Evolutionary conservation across 2,888 invertebrate species (phyloP), one percentile per base, ranked within the genome.

Genomic region (Ectemnius cavifrons): DNA sequence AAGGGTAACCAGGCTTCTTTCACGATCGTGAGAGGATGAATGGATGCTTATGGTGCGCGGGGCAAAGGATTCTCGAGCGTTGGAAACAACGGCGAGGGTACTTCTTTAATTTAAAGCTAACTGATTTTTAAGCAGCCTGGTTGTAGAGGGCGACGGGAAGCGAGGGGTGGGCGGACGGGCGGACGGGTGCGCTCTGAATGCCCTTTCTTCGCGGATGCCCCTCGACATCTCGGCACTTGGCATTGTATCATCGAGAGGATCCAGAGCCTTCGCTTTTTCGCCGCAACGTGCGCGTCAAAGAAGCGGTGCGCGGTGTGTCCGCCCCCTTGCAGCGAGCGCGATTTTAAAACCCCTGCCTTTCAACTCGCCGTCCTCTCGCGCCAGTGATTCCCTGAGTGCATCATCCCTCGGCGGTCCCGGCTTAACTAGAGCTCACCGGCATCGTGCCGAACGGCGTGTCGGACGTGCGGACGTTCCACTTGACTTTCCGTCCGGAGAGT

Each of bases 261-360:
- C 27, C 8, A 56, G 59, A 64, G 27, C 56, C 11, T 18, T 52
- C 59, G 49, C 63, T 62, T 61, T 47, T 57, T 18, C 11, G 28
- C 67, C 61, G 61, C 37, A 63, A 67, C 67, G 65, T 60, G 73
- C 37, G 37, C 69, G 77, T 73, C 73, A 69, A 77, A 76, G 64
- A 8, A 56, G 67, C 77, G 76, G 37, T 37, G 37, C 11, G 37
- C 37, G 37, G 37, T 37, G 28, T 37, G 8, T 11, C 68, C 73
- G 76, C 73, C 73, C 73, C 65, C 70, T 70, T 71, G 77, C 67
- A 76, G 76, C 71, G 71, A 73, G 71, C 37, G 37, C 37, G 37
- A 37, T 37, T 37, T 37, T 37, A 37, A 37, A 37, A 37, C 37
- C 37, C 37, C 37, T 37, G 37, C 37, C 37, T 37, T 37, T 37